Evolutionary conservation across 2,888 invertebrate genomes (phyloP).

Genomic region (Ectemnius continuus): DNA sequence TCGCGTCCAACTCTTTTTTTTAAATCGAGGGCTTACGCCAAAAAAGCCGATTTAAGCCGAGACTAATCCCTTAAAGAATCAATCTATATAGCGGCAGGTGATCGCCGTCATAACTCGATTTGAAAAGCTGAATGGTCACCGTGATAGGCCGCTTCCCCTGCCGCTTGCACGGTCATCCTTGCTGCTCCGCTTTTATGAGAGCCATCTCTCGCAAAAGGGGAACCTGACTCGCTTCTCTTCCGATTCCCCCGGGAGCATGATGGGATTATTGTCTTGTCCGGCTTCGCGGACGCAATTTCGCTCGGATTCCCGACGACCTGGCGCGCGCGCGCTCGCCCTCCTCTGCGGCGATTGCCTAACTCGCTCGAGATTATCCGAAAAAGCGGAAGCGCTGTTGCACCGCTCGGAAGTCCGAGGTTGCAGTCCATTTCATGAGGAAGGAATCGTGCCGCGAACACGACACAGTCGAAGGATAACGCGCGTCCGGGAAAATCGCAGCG

Average conservation of each 20-base stretch:
- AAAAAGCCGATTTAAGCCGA: too few relatives aligned
- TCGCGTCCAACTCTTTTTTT: too few relatives aligned
- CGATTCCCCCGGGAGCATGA: conserved; percentile 16
- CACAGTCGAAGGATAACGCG: conserved; percentile 13
- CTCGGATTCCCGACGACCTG: conserved; percentile 31
- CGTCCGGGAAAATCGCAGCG: conserved; percentile 38
- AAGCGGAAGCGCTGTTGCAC: conserved; percentile 31
- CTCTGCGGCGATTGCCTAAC: conserved; percentile 46
- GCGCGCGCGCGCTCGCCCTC: conserved; percentile 20
- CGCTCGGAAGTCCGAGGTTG: conserved; percentile 40
- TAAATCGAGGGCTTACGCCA: too few relatives aligned
- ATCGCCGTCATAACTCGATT: too few relatives aligned
- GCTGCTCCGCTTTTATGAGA: conserved; percentile 6
- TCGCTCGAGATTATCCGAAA: conserved; percentile 49
- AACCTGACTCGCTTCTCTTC: conserved; percentile 29
- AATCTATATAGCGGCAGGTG: too few relatives aligned
- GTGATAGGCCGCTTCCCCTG: conserved; percentile 20
- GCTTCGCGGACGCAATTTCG: conserved; percentile 59
- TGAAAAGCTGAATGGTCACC: background rate
- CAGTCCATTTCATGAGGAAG: conserved; percentile 19
- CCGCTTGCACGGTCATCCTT: conserved; percentile 19
- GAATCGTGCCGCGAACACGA: conserved; percentile 16
- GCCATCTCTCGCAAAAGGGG: conserved; percentile 5
- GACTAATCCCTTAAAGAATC: too few relatives aligned
- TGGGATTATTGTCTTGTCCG: conserved; percentile 60